Conservation (phyloP, 2,797 vertebrate genomes). For the Balearica regulorum region DNA sequence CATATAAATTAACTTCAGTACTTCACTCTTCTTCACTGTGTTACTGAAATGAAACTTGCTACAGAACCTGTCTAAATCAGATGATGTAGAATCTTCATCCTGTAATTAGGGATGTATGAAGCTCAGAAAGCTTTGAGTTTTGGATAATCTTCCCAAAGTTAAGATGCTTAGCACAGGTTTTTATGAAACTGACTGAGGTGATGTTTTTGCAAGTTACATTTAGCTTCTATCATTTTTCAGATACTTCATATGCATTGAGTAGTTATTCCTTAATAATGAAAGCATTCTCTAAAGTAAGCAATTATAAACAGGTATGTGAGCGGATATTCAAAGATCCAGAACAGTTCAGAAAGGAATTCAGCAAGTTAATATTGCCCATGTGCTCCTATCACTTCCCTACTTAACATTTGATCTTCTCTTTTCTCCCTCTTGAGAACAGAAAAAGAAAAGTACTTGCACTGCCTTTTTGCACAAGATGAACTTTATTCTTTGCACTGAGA, state of each 20-base stretch:
- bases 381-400: background rate
- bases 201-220: background rate
- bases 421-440: background rate
- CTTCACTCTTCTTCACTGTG: background rate
- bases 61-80: background rate
- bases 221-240: background rate
- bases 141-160: background rate
- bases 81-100: background rate
- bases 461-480: background rate
- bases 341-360: background rate
- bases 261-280: background rate
- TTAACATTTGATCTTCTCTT: background rate
- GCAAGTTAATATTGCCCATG: background rate
- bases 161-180: background rate
- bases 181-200: background rate
- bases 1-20: background rate
- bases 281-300: background rate
- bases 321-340: background rate
- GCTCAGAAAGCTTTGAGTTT: background rate
- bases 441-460: background rate
- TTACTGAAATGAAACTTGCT: background rate
- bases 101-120: background rate
- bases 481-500: background rate
- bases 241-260: background rate
- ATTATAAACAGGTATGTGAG: background rate